Evolutionary conservation across 2,113 vertebrate genomes (phyloP).

Genomic region (Ailuropoda melanoleuca): DNA sequence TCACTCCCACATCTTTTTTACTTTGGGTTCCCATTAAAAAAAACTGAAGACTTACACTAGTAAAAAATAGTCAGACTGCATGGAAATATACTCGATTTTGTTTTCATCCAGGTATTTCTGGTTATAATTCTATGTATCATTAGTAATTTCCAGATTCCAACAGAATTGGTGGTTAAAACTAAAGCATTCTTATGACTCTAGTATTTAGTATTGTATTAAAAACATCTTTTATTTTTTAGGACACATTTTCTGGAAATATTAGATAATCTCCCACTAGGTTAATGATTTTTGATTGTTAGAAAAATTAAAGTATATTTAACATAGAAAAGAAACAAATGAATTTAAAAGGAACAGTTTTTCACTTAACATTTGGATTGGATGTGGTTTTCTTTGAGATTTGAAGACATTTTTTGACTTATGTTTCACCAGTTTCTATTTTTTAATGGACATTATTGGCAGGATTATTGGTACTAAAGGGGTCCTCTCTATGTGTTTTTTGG

Average conservation of each 20-base stretch:
- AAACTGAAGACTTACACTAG: no score
- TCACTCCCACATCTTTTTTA: no score
- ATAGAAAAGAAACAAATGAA: neutral
- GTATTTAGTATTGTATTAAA: no score
- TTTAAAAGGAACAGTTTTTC: neutral
- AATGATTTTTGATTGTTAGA: neutral
- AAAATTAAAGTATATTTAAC: neutral
- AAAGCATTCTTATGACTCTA: no score
- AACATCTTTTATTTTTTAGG: no score
- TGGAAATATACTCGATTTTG: no score
- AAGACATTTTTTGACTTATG: neutral
- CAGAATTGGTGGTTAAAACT: no score
- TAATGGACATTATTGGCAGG: neutral
- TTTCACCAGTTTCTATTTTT: slow-evolving; percentile 4
- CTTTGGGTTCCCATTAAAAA: no score
- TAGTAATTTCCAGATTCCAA: no score
- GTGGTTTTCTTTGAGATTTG: neutral
- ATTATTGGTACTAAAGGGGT: slow-evolving; percentile 63
- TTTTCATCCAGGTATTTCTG: no score
- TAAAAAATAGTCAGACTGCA: no score
- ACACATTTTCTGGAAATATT: neutral
- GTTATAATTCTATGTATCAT: no score
- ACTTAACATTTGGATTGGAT: neutral
- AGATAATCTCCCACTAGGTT: neutral
- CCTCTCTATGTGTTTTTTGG: neutral